These are phyloP conservation scores for Phataginus tetradactyla DNA, from an alignment of 2,797 vertebrate species.

Conservation along the genomic window DNA sequence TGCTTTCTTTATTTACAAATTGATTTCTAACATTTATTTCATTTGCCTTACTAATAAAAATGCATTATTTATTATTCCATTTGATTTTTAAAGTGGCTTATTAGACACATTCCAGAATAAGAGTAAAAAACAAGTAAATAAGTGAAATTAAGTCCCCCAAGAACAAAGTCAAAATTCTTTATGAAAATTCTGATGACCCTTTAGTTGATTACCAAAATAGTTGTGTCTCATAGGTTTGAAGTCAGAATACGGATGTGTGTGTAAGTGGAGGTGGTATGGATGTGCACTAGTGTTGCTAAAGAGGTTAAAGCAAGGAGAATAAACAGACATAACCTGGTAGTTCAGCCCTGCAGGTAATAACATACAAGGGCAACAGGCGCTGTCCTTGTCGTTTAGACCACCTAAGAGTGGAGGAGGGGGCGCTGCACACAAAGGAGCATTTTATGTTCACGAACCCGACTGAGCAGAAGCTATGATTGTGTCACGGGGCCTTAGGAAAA, in stretches of 20 bases:
- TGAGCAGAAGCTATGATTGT: background rate
- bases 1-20: constrained; percentile 41
- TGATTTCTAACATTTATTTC: constrained; percentile 47
- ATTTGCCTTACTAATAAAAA: constrained; percentile 61
- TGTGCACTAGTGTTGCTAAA: background rate
- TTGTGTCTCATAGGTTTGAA: background rate
- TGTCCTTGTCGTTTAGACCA: background rate
- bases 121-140: constrained; percentile 41
- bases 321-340: fast-evolving
- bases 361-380: background rate
- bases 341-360: background rate
- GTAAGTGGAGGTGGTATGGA: background rate
- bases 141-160: constrained; percentile 1
- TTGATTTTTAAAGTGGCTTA: constrained; percentile 47
- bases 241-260: background rate
- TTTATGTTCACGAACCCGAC: background rate
- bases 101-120: background rate
- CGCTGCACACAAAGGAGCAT: no score
- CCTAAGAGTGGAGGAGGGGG: background rate
- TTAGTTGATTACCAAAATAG: background rate
- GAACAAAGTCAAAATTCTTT: background rate
- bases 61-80: constrained; percentile 51
- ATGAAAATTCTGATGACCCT: background rate
- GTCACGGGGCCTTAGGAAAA: background rate
- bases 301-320: background rate